Evolutionary conservation across 2,888 invertebrate genomes (phyloP).

Genomic region (Agriopis marginaria): DNA sequence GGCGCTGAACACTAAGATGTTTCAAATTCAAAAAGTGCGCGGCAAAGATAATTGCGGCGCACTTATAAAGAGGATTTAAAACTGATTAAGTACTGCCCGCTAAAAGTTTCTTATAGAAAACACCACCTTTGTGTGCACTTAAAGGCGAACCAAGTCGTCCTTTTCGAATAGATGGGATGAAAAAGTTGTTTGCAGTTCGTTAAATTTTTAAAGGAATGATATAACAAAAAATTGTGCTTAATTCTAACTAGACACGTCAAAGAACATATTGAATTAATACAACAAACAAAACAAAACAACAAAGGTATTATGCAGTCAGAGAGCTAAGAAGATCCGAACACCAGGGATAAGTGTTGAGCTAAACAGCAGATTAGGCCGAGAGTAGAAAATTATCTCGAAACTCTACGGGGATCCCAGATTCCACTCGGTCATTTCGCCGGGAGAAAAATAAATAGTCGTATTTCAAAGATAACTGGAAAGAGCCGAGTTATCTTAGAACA

Average conservation of each 20-base stretch:
- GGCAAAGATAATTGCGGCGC: too few relatives aligned
- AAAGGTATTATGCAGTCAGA: constrained; percentile 47
- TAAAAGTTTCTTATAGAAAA: too few relatives aligned
- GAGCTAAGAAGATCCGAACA: constrained; percentile 52
- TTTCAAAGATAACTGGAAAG: constrained; percentile 30
- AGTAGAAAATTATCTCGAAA: constrained; percentile 48
- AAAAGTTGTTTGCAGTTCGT: not conserved
- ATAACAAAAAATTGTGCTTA: not conserved
- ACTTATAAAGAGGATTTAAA: too few relatives aligned
- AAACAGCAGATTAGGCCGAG: constrained; percentile 49
- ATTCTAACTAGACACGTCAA: constrained; percentile 17
- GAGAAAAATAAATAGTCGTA: constrained; percentile 40
- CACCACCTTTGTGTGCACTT: too few relatives aligned
- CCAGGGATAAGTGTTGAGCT: constrained; percentile 50
- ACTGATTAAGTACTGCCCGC: too few relatives aligned
- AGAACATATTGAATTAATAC: constrained; percentile 25
- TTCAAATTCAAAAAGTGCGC: too few relatives aligned
- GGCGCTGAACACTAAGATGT: too few relatives aligned
- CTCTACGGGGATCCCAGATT: constrained; percentile 30
- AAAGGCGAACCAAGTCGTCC: too few relatives aligned
- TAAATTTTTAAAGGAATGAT: not conserved
- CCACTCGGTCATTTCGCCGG: constrained; percentile 34
- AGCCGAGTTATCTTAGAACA: constrained; percentile 27
- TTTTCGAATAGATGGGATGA: too few relatives aligned
- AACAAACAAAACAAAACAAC: constrained; percentile 40